Evolutionary conservation across 37 sponge, comb jelly and placozoan genomes (phyloP), one percentile per base, ranked within the genome.

Genomic region (Mnemiopsis leidyi): DNA sequence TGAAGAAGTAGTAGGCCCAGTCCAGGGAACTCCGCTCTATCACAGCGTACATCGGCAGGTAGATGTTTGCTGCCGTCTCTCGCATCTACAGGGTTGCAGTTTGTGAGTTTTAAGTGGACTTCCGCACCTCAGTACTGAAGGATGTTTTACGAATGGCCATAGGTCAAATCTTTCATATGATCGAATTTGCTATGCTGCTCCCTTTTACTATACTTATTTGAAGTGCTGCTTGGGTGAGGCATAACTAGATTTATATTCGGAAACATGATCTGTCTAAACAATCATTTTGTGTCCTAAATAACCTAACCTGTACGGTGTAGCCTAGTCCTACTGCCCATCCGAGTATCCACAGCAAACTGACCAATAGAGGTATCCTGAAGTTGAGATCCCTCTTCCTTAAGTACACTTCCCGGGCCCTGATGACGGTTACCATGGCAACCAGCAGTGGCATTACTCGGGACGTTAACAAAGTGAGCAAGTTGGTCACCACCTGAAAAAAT

Each of bases 371-470:
- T 29, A 71, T 28, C 30, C 75, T 71, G 30, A 71, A 71, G n/a
- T 71, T 71, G 21, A 71, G 30, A n/a, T 71, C 75, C 61, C 13
- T 48, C 75, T 71, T 71, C 75, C 20, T 71, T 2, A 71, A 18
- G 30, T 71, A 71, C 7, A 71, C 75, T 28, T 71, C 75, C 7
- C 25, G 21, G 5, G 75, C 75, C n/a, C 75, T 71, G 20, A 71
- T 28, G 75, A 71, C 75, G 75, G 75, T 71, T 71, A 71, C 75
- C 75, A 71, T 71, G 75, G 75, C 30, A 71, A 71, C 75, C 20
- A 71, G 5, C 5, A 71, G n/a, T n/a, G 75, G 75, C 30, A 28
- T 71, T 5, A 71, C 75, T 25, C 75, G 5, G 30, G 75, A 29
- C 30, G 30, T 28, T 28, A 71, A 25, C 75, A 71, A 5, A 18